Evolutionary conservation across 2,113 vertebrate genomes (phyloP), one percentile per base, ranked within the genome.

Genomic region (Sisor rabdophorus): DNA sequence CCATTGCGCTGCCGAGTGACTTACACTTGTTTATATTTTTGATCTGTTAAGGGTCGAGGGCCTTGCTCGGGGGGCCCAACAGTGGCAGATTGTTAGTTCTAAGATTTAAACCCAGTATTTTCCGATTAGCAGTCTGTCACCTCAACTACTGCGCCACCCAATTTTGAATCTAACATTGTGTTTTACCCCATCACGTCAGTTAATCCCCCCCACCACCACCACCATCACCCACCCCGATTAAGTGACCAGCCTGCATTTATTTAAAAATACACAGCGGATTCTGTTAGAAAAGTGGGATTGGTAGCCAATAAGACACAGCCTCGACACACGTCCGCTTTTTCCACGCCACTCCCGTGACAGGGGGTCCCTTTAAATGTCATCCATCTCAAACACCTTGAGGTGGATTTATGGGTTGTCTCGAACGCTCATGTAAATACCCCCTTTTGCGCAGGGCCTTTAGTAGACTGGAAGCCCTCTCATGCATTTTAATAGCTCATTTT

Each of bases 401-500:
- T 54, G 26, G 26, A 69, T 82, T 82, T 67, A 71, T 30, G 67
- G 64, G 76, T 64, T 24, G 30, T 75, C 56, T 56, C 55, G 52
- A 71, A 58, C 16, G 56, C 36, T 60, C 55, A 64, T 80, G 76
- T 78, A 80, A 80, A 80, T 79, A 77, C 77, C 64, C 44, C 55
- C 26, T 63, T 52, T 61, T 52, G 53, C 53, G 19, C 24, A 44
- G 76, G 40, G 55, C 22, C 20, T 73, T 84, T 70, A 79, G 64
- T 75, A 24, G 47, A 24, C 48, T 54, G 69, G 54, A 67, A 63
- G 64, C 79, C 44, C 71, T 77, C 79, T 82, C 79, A 84, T 77
- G 76, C 75, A 81, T 82, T 79, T 77, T 73, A 80, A 84, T 76
- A 67, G 59, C 72, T 76, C 68, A 71, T 59, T 73, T 75, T 70